Percentiles rank a stretch among this genome's conserved stretches.
Conservation (phyloP, 1,140 invertebrate species). For the Anastrepha ludens region DNA sequence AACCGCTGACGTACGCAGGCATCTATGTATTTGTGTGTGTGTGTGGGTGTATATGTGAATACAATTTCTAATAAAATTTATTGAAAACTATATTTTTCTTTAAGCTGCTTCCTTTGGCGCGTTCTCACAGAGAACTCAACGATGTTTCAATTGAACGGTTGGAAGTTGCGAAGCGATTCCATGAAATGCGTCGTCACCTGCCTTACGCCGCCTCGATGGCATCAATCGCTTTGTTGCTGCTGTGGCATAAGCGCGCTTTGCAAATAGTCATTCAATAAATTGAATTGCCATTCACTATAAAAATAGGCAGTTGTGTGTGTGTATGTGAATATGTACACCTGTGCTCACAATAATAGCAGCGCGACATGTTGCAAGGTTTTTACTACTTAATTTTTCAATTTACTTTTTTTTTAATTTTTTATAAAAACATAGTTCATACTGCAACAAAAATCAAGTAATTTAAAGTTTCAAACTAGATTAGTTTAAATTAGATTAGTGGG, state of each 20-base stretch:
- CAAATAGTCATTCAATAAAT: slow-evolving; percentile 24
- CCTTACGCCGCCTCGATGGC: background rate
- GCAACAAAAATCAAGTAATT: too few species aligned
- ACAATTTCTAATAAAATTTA: background rate
- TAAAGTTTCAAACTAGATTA: too few species aligned
- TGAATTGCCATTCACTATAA: background rate
- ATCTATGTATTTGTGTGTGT: too few species aligned
- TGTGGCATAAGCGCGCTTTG: background rate
- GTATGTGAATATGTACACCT: too few species aligned
- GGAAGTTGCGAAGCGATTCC: background rate
- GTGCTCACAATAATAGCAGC: too few species aligned
- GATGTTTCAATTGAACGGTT: background rate
- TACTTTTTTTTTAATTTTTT: too few species aligned
- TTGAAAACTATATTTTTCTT: background rate
- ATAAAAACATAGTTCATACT: too few species aligned
- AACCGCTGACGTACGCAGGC: background rate
- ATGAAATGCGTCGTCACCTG: background rate
- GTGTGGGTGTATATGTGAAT: background rate
- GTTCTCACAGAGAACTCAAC: background rate
- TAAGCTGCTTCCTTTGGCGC: background rate
- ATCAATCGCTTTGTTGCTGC: background rate
- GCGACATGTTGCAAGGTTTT: too few species aligned
- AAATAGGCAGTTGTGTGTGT: background rate
- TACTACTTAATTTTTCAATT: too few species aligned
- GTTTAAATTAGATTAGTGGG: too few species aligned